phyloP scores from a whole-genome alignment of 2,888 invertebrate species.

The Ormyrus pomaceus region DNA sequence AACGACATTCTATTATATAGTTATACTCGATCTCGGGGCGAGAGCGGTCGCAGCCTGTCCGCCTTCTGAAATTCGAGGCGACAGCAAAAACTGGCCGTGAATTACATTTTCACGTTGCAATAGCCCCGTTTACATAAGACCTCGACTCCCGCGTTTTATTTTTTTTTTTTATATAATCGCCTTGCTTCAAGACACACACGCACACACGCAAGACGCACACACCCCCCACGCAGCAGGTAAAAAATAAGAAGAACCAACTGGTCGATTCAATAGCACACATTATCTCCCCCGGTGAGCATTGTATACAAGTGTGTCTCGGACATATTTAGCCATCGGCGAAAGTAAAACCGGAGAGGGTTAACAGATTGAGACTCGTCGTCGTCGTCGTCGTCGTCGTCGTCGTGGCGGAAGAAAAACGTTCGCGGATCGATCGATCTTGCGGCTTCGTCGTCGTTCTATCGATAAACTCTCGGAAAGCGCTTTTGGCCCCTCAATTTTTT shows the following conservation, averaged over 20 bases:
- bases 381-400: background rate
- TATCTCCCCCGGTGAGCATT: slow-evolving; percentile 7
- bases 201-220: too few species aligned
- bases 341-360: background rate
- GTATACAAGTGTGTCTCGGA: background rate
- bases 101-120: slow-evolving; percentile 27
- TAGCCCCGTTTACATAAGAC: slow-evolving; percentile 28
- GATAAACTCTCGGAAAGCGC: slow-evolving; percentile 33
- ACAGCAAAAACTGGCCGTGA: slow-evolving; percentile 46
- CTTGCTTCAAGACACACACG: slow-evolving; percentile 1
- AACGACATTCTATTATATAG: background rate
- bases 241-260: slow-evolving; percentile 24
- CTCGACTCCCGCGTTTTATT: slow-evolving; percentile 10
- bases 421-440: background rate
- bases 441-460: background rate
- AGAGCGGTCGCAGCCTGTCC: too few species aligned
- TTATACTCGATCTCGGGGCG: background rate
- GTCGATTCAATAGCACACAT: slow-evolving; percentile 41
- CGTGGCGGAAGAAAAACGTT: background rate
- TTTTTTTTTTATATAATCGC: slow-evolving; percentile 46
- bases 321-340: slow-evolving; percentile 1
- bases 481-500: slow-evolving; percentile 47
- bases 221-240: background rate
- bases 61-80: slow-evolving; percentile 43
- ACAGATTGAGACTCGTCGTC: too few species aligned